Evolutionary conservation across 2,113 vertebrate genomes (phyloP), one percentile per base, ranked within the genome.

Genomic region (Melanotaenia duboulayi): DNA sequence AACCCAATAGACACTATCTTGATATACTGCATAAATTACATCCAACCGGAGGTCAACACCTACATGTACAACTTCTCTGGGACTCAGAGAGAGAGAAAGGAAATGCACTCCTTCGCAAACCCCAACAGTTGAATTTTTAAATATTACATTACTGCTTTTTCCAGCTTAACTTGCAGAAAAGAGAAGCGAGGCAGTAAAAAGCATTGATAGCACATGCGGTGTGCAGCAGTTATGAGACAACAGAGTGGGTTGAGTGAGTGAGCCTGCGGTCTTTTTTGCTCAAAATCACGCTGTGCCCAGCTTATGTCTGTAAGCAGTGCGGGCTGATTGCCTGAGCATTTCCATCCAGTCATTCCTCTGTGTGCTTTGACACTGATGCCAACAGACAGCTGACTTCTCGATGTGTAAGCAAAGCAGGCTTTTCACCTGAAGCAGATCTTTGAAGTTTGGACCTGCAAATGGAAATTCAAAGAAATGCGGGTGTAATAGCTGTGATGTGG

Each of bases 141-240:
- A 93, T 87, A 90, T 89, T 91, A 84, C 19, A 93, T 90, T 16
- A 65, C 49, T 32, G 10, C 39, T 37, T 72, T 88, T 87, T 89
- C 68, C 71, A 79, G 88, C 88, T 88, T 82, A 90, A 91, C 76
- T 87, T 89, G 85, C 87, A 91, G 79, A 90, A 92, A 91, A 56
- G 25, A 50, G 71, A 85, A 90, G 74, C 71, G 74, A 63, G 69
- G 44, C 56, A 9, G 71, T 35, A 69, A 49, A 81, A 85, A 74
- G 68, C 68, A 70, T 74, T 67, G 68, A 72, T 81, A 83, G 77
- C 71, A 61, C 77, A 62, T 75, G 55, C 73, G 55, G 72, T 55
- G 70, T 83, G 74, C 80, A 77, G 83, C 74, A 69, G 79, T 83
- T 86, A 85, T 65, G 74, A 89, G 80, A 75, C 66, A 87, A 74